Base-by-base conservation (phyloP, 2,888 invertebrate genomes). In the Zygaena filipendulae region DNA sequence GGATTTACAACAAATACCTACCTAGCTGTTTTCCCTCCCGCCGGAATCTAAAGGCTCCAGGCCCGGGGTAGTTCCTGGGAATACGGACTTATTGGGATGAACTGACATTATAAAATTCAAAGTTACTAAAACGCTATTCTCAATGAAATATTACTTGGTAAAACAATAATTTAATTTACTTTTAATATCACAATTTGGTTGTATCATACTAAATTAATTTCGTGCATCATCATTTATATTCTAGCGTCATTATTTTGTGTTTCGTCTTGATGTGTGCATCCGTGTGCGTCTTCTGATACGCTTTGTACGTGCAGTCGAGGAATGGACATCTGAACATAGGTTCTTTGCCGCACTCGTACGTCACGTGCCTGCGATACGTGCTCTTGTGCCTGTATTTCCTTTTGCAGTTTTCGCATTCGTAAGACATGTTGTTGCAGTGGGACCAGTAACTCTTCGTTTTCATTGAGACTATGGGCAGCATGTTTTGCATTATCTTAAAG, bases 371-470 rank as follows among this genome's bases (percentile, higher is more conserved):
- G 51, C 86, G 82, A 47, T 90, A 82, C 12, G 88, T 87, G 45
- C 86, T 87, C 64, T 87, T 87, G 69, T 87, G 87, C 41, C 87
- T 85, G 63, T 91, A 91, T 46, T 85, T 85, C 57, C 88, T 84
- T 52, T 86, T 84, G 59, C 91, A 90, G 42, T 83, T 84, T 37
- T 82, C 82, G 56, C 90, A 86, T 43, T 83, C 79, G 36, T 64
- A 80, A 29, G 63, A 62, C 54, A 68, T 64, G 39, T 77, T 74
- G 39, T 77, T 74, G 42, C 69, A 77, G 27, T 69, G 71, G 4
- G 75, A 67, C 75, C 79, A 77, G 49, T 63, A 79, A 48, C 74
- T 75, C 61, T 79, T 79, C 38, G 74, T 72, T 64, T 80, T 80
- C 68, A 77, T 74, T 40, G 74, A 74, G 44, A 74, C 52, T 39